A percentile compares a stretch with the other conserved stretches of the same genome.
Conservation (phyloP, 2,797 vertebrate species). For the Pteronotus mesoamericanus region DNA sequence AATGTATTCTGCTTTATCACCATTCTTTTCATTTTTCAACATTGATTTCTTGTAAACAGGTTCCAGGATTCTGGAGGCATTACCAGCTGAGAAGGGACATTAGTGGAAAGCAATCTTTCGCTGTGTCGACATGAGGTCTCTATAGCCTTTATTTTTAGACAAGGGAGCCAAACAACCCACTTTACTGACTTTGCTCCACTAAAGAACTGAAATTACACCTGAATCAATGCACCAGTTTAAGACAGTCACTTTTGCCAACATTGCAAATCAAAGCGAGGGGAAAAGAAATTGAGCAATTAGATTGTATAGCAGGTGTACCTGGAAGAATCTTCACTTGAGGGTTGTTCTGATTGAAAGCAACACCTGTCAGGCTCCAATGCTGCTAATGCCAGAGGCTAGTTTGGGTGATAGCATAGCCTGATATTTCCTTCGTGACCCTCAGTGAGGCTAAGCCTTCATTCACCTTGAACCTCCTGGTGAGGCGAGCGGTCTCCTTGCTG, state of each 20-base stretch:
- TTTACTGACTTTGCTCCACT: not conserved
- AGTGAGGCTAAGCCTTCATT: not conserved
- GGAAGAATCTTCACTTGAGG: not conserved
- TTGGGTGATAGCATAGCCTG: not conserved
- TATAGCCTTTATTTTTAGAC: not conserved
- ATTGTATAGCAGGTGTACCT: not conserved
- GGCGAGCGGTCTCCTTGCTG: not conserved
- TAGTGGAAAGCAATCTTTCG: not conserved
- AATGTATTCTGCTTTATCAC: not conserved
- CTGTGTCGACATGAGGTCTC: not conserved
- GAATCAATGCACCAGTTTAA: not conserved
- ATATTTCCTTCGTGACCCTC: not conserved
- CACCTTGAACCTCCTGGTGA: not conserved
- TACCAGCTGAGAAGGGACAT: not conserved
- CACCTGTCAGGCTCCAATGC: not conserved
- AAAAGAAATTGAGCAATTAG: not conserved
- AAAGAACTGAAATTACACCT: not conserved
- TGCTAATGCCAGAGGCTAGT: not conserved
- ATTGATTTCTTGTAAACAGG: slow-evolving; percentile 28
- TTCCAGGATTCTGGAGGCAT: not conserved
- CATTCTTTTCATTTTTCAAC: not conserved
- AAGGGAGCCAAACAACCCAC: not conserved
- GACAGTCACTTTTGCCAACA: not conserved
- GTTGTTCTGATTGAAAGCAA: not conserved
- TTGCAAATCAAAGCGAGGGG: not conserved